Evolutionary conservation across 2,888 invertebrate species (phyloP).

Genomic region (Tetragnatha montana): DNA sequence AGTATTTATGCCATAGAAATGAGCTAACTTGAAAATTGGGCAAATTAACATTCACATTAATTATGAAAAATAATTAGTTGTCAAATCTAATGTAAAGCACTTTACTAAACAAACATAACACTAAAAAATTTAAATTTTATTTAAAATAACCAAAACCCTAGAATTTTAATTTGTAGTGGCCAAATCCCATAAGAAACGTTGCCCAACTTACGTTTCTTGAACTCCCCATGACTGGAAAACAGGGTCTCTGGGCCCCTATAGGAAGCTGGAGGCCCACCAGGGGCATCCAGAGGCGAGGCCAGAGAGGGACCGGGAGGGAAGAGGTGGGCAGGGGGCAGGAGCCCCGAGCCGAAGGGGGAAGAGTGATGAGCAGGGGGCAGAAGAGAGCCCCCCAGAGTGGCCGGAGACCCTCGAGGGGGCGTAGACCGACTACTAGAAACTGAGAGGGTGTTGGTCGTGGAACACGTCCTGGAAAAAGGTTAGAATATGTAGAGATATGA

Average conservation of each 20-base stretch:
- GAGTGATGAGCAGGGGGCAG: constrained; percentile 69
- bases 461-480: constrained; percentile 44
- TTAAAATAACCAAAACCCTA: not conserved
- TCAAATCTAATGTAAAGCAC: not conserved
- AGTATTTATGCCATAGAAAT: no score
- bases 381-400: constrained; percentile 48
- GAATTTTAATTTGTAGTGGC: not conserved
- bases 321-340: constrained; percentile 66
- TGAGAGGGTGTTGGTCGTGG: constrained; percentile 55
- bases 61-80: not conserved
- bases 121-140: no score
- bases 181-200: not conserved
- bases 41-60: not conserved
- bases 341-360: constrained; percentile 54
- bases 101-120: not conserved
- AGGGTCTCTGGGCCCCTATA: constrained; percentile 70
- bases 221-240: constrained; percentile 72
- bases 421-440: constrained; percentile 46
- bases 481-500: not conserved
- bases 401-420: constrained; percentile 48
- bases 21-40: not conserved
- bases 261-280: constrained; percentile 72
- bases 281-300: constrained; percentile 70
- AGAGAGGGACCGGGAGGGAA: constrained; percentile 71
- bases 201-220: constrained; percentile 61